A percentile compares a stretch with the other conserved stretches of the same genome.
Evolutionary conservation across 2,113 vertebrate species (phyloP).

Genomic region (Pangasianodon gigas): DNA sequence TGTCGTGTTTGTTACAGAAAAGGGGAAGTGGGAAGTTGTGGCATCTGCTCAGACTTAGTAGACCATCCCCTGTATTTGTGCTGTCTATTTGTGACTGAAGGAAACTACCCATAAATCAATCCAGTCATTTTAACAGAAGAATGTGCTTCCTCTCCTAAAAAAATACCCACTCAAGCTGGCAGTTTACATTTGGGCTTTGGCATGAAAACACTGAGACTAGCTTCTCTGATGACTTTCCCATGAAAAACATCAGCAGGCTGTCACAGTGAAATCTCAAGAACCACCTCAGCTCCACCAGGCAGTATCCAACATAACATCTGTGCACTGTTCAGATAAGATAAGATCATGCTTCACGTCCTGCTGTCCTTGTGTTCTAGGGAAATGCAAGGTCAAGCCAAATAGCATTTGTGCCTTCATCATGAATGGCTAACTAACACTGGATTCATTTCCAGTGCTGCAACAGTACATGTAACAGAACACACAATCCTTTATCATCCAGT

Average conservation of each 20-base stretch:
- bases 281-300: conserved; percentile 25
- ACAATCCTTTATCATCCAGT: neutral
- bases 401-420: neutral
- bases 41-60: neutral
- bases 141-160: neutral
- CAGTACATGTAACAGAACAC: neutral
- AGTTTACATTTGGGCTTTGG: neutral
- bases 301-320: conserved; percentile 18
- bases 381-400: neutral
- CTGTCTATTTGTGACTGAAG: neutral
- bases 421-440: conserved; percentile 16
- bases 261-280: conserved; percentile 11
- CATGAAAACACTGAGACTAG: neutral
- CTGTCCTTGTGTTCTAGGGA: conserved; percentile 36
- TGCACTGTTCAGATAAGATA: conserved; percentile 57
- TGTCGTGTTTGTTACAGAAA: neutral
- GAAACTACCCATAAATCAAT: neutral
- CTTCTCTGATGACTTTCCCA: conserved; percentile 7
- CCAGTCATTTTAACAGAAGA: neutral
- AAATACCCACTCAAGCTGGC: neutral
- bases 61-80: neutral
- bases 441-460: conserved; percentile 20
- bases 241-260: neutral
- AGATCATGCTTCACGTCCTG: conserved; percentile 46
- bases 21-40: neutral